Percentiles rank a stretch among this genome's conserved stretches.
These are phyloP conservation scores for Lottia gigantea DNA, from an alignment of 2,888 invertebrate species.

Conservation along the genomic window DNA sequence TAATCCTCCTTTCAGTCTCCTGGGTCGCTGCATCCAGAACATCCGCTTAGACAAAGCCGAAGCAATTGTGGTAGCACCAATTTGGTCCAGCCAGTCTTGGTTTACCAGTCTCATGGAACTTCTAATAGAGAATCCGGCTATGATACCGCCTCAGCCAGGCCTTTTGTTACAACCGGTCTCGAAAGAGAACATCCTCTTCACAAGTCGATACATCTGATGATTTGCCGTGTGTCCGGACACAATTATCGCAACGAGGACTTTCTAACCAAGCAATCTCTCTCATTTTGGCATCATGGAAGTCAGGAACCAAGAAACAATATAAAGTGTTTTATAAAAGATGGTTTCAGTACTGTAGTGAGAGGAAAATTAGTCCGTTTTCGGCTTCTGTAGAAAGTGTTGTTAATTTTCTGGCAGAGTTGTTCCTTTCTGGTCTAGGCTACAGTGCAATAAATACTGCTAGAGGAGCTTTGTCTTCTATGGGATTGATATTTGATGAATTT, in stretches of 20 bases:
- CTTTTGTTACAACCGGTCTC: no score
- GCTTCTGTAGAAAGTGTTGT: background rate
- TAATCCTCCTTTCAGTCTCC: no score
- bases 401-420: constrained; percentile 10
- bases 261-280: background rate
- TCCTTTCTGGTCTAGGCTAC: constrained; percentile 3
- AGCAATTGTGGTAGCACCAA: constrained; percentile 7
- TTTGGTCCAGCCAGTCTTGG: background rate
- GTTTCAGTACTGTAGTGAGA: background rate
- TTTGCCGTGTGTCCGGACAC: background rate
- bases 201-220: background rate
- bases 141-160: no score
- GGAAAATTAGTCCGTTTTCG: background rate
- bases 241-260: background rate
- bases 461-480: background rate
- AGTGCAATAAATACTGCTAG: background rate
- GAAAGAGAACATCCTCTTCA: background rate
- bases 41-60: background rate
- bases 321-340: constrained; percentile 1
- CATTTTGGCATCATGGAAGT: constrained; percentile 12
- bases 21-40: background rate
- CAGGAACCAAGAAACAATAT: constrained; percentile 10
- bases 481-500: background rate
- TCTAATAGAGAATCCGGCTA: no score
- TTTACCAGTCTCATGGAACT: no score